Base-by-base conservation (phyloP, 1,140 invertebrate genomes). In the Drosophila setifemur region DNA sequence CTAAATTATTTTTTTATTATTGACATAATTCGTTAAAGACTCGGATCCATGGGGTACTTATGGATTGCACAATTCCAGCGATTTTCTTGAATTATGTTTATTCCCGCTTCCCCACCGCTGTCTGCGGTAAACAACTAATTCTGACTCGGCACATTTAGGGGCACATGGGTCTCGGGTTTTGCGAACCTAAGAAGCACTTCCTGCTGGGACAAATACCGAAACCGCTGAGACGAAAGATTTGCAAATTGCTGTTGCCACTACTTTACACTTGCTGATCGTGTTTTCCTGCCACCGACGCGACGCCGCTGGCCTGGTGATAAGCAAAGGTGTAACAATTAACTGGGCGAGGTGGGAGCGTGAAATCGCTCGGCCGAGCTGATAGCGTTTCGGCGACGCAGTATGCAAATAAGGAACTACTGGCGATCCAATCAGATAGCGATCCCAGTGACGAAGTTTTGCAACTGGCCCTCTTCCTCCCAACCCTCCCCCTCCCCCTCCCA, bases 1-100 rank as follows among this genome's bases (percentile, higher is more conserved):
- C 55, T 23, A 29, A 85, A 79, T 70, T n/a, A n/a, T n/a, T n/a
- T n/a, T n/a, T n/a, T 66, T 57, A 73, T 64, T 81, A 69, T 64
- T 54, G 61, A 37, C 68, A 69, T 50, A 55, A 73, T 61, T 70
- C 12, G 43, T 40, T 33, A 60, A 83, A 69, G 40, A 37, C 37
- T 72, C 58, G 61, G 54, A 72, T 44, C 26, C 45, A 50, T 31
- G 35, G 39, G 25, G 29, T 35, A 44, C 35, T 55, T 37, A 53
- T 23, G 26, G 54, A 31, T 69, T 77, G 52, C 64, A 64, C 68
- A 73, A 79, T 16, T 37, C 42, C 23, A 16, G 14, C 40, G n/a
- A 26, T 26, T 23, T 39, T 6, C 54, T 18, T 28, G 21, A 31
- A 57, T 48, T 29, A n/a, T n/a, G n/a, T n/a, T n/a, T n/a, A n/a